Evolutionary conservation across 64 coral and sea anemone species (phyloP).

Genomic region (Montipora efflorescens): DNA sequence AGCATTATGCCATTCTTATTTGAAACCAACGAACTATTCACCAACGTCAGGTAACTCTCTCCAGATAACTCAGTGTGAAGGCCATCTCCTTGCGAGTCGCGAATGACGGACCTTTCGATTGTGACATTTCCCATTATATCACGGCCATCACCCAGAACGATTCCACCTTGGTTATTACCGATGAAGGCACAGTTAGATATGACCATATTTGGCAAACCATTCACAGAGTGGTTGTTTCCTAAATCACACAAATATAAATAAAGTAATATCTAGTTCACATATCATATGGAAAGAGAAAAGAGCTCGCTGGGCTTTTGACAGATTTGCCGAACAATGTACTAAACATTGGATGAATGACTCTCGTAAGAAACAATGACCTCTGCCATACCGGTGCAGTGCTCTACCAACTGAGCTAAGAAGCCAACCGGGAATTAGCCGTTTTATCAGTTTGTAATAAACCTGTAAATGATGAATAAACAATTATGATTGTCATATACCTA

Average conservation of each 20-base stretch:
- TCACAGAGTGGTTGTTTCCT: background rate
- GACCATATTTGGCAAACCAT: background rate
- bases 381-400: no score
- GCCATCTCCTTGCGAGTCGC: background rate
- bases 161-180: background rate
- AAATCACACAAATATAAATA: background rate
- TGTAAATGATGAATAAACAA: background rate
- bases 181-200: conserved; percentile 20
- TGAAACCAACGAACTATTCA: background rate
- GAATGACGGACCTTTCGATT: conserved; percentile 2
- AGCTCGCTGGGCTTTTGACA: no score
- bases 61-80: background rate
- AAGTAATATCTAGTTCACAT: no score
- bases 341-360: no score
- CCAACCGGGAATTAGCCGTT: no score
- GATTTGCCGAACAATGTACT: no score
- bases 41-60: background rate
- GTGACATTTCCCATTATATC: background rate
- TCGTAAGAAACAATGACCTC: no score
- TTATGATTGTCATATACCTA: no score
- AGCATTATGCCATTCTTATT: conserved; percentile 4
- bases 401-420: no score
- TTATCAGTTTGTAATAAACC: no score
- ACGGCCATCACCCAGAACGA: background rate
- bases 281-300: no score